A percentile compares a stretch with the other conserved stretches of the same genome.
These are phyloP conservation scores for Malurus alboscapulatus DNA, from an alignment of 2,113 vertebrate species.

Conservation along the genomic window DNA sequence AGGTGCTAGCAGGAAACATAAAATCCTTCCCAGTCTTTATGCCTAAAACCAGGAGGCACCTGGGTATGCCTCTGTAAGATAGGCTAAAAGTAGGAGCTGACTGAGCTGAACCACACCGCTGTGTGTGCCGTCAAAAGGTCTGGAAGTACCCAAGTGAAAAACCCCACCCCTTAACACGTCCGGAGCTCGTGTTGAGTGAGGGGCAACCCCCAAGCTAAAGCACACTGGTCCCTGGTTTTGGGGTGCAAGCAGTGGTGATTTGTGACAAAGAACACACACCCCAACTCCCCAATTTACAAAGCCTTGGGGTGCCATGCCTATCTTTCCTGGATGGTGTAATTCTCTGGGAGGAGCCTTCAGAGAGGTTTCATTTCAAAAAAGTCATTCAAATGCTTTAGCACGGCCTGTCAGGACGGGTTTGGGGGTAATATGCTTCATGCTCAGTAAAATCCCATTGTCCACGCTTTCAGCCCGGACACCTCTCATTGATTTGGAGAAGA, in stretches of 20 bases:
- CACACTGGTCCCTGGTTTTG: neutral
- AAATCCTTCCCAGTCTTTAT: neutral
- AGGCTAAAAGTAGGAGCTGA: neutral
- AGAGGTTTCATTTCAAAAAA: constrained; percentile 43
- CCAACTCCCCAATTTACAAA: neutral
- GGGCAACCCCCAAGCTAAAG: neutral
- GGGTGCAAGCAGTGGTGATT: neutral
- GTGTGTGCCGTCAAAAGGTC: rapidly evolving
- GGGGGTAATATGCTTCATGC: constrained; percentile 35
- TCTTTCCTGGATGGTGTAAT: neutral
- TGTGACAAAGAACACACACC: neutral
- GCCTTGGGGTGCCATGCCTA: neutral
- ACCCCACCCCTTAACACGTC: rapidly evolving
- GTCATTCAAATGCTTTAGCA: constrained; percentile 47
- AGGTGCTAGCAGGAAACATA: neutral
- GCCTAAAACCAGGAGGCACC: neutral
- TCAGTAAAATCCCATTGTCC: constrained; percentile 56
- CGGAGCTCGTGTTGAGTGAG: neutral
- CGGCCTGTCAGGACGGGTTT: constrained; percentile 50
- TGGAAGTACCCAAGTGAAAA: neutral
- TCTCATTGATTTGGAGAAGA: constrained; percentile 50
- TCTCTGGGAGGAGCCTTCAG: neutral
- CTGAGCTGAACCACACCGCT: rapidly evolving
- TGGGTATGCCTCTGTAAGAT: no score
- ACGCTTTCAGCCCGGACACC: constrained; percentile 21